Evolutionary conservation across 2,888 invertebrate species (phyloP).

Genomic region (Ochropleura leucogaster): DNA sequence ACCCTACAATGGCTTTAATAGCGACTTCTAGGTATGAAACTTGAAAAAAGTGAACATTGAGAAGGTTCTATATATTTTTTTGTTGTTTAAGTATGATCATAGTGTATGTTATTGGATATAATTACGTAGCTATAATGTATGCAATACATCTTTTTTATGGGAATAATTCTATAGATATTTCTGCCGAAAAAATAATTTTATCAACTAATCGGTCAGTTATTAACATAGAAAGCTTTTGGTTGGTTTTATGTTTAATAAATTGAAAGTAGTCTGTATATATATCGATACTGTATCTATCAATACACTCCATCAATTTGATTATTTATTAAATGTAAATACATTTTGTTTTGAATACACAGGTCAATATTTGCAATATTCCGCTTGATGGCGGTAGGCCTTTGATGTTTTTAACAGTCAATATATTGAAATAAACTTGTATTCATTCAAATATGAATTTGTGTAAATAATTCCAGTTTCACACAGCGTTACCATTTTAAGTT

Average conservation of each 20-base stretch:
- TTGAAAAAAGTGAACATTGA: background rate
- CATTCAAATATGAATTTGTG: background rate
- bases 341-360: background rate
- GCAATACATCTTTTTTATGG: too few relatives aligned
- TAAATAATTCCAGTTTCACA: background rate
- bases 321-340: too few relatives aligned
- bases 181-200: too few relatives aligned
- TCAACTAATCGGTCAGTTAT: background rate
- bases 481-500: conserved; percentile 6
- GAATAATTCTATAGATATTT: too few relatives aligned
- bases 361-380: background rate
- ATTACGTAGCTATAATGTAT: too few relatives aligned
- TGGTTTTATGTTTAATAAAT: too few relatives aligned
- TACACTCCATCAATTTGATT: too few relatives aligned
- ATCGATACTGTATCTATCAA: too few relatives aligned
- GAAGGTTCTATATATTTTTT: background rate
- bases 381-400: too few relatives aligned
- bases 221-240: background rate
- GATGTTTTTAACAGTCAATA: background rate
- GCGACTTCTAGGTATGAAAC: background rate
- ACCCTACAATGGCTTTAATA: background rate
- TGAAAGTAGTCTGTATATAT: too few relatives aligned
- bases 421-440: background rate
- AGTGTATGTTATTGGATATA: too few relatives aligned
- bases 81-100: too few relatives aligned